Percentiles rank a stretch among this genome's conserved stretches.
Conservation (phyloP, 2,797 vertebrate genomes). For the Lagorchestes hirsutus region DNA sequence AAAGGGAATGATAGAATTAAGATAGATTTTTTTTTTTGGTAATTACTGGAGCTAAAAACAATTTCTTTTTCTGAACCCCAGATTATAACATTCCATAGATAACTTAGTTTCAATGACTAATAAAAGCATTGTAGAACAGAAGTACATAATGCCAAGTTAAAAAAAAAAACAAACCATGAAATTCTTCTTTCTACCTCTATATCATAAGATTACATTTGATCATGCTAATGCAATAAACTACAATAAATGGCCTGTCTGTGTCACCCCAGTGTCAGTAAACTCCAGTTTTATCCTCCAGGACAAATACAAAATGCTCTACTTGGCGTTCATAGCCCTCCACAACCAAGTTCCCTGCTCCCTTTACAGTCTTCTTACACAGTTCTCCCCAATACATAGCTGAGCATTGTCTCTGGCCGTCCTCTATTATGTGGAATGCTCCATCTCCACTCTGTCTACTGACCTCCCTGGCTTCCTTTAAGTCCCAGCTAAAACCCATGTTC, state of each 20-base stretch:
- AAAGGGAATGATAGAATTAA: neutral
- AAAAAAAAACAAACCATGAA: slow-evolving; percentile 15
- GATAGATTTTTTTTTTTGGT: neutral
- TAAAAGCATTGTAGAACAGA: neutral
- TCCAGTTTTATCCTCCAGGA: slow-evolving; percentile 8
- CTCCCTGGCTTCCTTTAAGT: neutral
- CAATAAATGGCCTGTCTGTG: slow-evolving; percentile 21
- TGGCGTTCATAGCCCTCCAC: neutral
- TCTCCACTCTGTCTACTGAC: neutral
- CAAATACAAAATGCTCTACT: slow-evolving; percentile 24
- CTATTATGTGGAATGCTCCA: neutral
- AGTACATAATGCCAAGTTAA: slow-evolving; percentile 8
- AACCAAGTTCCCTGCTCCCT: neutral
- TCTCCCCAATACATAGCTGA: neutral
- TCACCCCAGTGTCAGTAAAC: slow-evolving; percentile 13
- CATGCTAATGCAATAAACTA: slow-evolving; percentile 39
- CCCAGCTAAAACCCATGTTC: neutral
- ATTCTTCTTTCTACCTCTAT: slow-evolving; percentile 43
- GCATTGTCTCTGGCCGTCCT: neutral
- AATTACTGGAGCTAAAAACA: slow-evolving; percentile 48
- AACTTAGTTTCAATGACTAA: too few relatives aligned
- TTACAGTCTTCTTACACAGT: neutral
- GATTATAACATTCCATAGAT: neutral
- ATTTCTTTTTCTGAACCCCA: slow-evolving; percentile 18
- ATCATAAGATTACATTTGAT: slow-evolving; percentile 29